phyloP scores from a whole-genome alignment of 2,888 invertebrate genomes.

The Apantesis nais region DNA sequence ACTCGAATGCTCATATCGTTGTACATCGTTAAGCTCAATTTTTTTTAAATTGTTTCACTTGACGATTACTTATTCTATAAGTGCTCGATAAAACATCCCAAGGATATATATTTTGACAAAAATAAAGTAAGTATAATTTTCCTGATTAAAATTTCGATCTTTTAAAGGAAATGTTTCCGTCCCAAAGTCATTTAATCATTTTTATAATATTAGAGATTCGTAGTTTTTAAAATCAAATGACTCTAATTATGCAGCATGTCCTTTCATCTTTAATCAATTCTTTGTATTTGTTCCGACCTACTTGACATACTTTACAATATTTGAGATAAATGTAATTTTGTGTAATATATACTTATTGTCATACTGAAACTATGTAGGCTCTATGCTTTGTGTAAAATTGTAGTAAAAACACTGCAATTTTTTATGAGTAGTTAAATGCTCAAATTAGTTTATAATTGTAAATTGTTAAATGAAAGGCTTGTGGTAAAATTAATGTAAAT shows the following conservation, averaged over 20 bases:
- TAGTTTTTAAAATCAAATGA: conserved; percentile 59
- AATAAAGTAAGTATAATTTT: conserved; percentile 37
- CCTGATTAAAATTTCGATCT: conserved; percentile 47
- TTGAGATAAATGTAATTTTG: conserved; percentile 49
- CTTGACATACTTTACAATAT: conserved; percentile 23
- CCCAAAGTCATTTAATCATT: conserved; percentile 81
- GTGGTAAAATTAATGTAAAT: conserved; percentile 53
- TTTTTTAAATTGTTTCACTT: conserved; percentile 22
- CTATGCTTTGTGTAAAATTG: conserved; percentile 62
- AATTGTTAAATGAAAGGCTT: conserved; percentile 75
- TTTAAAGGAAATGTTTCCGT: conserved; percentile 80
- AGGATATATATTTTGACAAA: conserved; percentile 30
- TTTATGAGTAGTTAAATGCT: conserved; percentile 64
- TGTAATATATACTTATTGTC: conserved; percentile 12
- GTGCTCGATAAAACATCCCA: conserved; percentile 12
- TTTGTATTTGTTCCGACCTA: conserved; percentile 45
- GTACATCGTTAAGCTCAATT: conserved; percentile 36
- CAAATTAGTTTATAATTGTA: conserved; percentile 67
- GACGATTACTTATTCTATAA: conserved; percentile 1
- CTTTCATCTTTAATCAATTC: conserved; percentile 56
- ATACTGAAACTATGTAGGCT: conserved; percentile 47
- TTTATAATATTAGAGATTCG: conserved; percentile 61
- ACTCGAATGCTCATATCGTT: conserved; percentile 43
- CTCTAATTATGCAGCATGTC: conserved; percentile 52
- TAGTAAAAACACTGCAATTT: conserved; percentile 60